These are phyloP conservation scores for Heliothis subflexa DNA, from an alignment of 1,140 invertebrate genomes.

Conservation along the genomic window DNA sequence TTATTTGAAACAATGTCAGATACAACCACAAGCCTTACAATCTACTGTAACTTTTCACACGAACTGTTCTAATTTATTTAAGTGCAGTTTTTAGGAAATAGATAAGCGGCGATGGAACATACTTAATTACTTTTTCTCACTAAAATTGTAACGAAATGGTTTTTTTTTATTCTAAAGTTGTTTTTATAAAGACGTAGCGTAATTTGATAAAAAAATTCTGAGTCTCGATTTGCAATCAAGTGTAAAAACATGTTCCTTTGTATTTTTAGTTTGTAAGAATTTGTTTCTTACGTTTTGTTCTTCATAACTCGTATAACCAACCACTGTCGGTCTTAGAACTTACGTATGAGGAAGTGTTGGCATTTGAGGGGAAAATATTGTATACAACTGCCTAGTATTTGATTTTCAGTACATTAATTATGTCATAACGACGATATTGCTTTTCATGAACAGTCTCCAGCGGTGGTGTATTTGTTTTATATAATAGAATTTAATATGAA, in stretches of 20 bases:
- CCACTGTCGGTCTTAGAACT: neutral
- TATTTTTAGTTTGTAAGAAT: slow-evolving; percentile 34
- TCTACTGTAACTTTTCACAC: neutral
- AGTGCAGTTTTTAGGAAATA: neutral
- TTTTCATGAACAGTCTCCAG: no score
- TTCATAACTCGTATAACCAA: slow-evolving; percentile 2
- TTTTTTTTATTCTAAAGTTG: slow-evolving; percentile 13
- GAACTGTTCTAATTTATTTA: neutral
- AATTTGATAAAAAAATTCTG: neutral
- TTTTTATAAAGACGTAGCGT: slow-evolving; percentile 18
- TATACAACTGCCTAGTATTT: neutral
- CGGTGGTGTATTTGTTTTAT: neutral
- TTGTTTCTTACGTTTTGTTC: slow-evolving; percentile 7
- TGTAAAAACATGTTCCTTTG: slow-evolving; percentile 38
- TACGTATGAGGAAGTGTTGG: slow-evolving; percentile 5
- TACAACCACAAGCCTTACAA: no score
- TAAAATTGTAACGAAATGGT: neutral
- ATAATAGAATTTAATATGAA: neutral
- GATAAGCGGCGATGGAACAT: slow-evolving; percentile 15
- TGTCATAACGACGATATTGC: neutral
- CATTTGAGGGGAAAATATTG: slow-evolving; percentile 4
- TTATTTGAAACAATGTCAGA: no score
- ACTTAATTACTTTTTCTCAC: neutral
- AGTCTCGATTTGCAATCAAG: slow-evolving; percentile 22
- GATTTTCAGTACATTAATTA: neutral